Conservation (phyloP, 2,888 invertebrate genomes). For the Gnatocerus cornutus region DNA sequence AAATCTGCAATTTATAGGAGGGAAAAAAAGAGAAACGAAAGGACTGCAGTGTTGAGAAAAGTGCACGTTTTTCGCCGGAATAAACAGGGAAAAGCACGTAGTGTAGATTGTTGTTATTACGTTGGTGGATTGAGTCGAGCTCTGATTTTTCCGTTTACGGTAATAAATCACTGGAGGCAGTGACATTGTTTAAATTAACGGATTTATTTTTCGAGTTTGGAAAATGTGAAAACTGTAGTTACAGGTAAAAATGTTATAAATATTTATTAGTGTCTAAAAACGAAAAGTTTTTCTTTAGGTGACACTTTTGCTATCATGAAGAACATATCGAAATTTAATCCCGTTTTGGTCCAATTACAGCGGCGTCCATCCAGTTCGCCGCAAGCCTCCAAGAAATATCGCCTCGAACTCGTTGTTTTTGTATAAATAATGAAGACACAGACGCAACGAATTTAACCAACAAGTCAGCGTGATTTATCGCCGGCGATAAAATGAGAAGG, state of each 20-base stretch:
- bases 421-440: conserved; percentile 33
- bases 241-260: no score
- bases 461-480: conserved; percentile 30
- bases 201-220: not conserved
- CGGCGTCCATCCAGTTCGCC: not conserved
- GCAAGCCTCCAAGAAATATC: conserved; percentile 11
- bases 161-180: not conserved
- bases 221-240: not conserved
- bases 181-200: conserved; percentile 6
- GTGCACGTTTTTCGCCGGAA: conserved; percentile 9
- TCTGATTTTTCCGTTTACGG: conserved; percentile 3
- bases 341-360: conserved; percentile 5
- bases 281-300: no score
- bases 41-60: conserved; percentile 1
- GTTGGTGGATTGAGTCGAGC: conserved; percentile 1
- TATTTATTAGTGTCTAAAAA: not conserved
- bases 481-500: conserved; percentile 29
- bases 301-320: no score
- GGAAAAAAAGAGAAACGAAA: not conserved
- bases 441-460: conserved; percentile 33
- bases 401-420: conserved; percentile 17
- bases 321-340: conserved; percentile 17
- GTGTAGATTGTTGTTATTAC: conserved; percentile 18
- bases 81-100: conserved; percentile 19
- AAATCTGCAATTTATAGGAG: conserved; percentile 1